Conservation (phyloP, 2,113 vertebrate species). For the Rhinolophus ferrumequinum region DNA sequence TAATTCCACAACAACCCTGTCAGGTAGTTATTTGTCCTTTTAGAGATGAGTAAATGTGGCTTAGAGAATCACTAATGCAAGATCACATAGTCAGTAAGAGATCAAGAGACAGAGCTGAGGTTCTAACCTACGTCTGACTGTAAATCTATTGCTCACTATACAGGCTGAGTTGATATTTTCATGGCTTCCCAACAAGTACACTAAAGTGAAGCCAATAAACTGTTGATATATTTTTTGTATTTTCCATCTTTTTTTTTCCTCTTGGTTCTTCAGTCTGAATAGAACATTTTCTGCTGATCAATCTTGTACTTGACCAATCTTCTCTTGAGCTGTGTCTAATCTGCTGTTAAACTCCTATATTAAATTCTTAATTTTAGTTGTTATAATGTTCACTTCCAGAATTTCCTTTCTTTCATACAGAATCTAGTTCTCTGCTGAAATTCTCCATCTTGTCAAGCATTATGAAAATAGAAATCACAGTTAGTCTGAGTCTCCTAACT, state of each 20-base stretch:
- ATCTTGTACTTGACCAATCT: background rate
- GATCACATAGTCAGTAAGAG: background rate
- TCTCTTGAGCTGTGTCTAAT: conserved; percentile 10
- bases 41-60: background rate
- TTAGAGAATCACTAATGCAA: conserved; percentile 39
- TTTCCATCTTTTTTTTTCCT: background rate
- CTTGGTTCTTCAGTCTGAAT: background rate
- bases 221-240: background rate
- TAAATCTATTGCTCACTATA: background rate
- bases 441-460: background rate
- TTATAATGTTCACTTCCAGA: conserved; percentile 12
- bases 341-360: background rate
- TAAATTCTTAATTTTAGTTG: conserved; percentile 23
- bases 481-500: background rate
- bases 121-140: background rate
- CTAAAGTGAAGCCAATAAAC: conserved; percentile 27
- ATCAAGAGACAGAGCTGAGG: background rate
- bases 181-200: background rate
- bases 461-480: background rate
- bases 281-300: conserved; percentile 38
- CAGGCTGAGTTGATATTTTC: background rate
- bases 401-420: conserved; percentile 26
- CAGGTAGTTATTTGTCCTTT: background rate
- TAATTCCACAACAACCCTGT: background rate
- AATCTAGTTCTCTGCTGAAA: background rate